These are phyloP conservation scores for Prionailurus bengalensis DNA, from an alignment of 2,113 vertebrate species.

Conservation along the genomic window DNA sequence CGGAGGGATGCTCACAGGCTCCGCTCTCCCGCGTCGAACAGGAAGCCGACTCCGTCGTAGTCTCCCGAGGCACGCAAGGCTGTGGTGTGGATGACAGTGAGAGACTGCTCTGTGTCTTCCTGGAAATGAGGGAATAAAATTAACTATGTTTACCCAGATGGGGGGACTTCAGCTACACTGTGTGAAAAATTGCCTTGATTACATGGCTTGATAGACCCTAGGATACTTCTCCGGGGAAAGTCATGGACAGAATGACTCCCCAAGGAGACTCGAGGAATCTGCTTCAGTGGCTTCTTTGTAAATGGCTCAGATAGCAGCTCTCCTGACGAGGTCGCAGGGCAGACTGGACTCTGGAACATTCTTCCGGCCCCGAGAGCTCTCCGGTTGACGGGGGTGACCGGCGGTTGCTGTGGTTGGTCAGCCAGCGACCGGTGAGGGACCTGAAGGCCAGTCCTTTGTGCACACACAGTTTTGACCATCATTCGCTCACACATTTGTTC, in stretches of 20 bases:
- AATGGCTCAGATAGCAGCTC: neutral
- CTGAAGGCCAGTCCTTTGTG: neutral
- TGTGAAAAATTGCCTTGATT: neutral
- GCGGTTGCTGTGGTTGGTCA: fast-evolving
- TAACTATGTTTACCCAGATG: fast-evolving
- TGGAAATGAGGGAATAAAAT: neutral
- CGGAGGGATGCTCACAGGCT: neutral
- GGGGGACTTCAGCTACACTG: neutral
- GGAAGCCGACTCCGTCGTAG: fast-evolving
- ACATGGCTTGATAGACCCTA: neutral
- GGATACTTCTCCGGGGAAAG: neutral
- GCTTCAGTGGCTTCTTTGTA: neutral
- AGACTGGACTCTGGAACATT: fast-evolving
- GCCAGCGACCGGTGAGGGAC: neutral
- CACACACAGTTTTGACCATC: fast-evolving
- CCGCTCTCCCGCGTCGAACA: neutral
- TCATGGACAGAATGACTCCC: too few species aligned
- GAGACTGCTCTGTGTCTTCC: neutral
- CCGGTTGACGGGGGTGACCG: neutral
- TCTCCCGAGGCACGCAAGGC: neutral
- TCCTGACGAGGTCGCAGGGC: neutral
- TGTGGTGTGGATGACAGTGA: fast-evolving
- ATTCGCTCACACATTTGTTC: neutral
- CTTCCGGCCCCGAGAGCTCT: neutral
- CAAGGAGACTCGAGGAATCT: too few species aligned